phyloP scores from a whole-genome alignment of 2,113 vertebrate species.

The Bothrops jararaca region DNA sequence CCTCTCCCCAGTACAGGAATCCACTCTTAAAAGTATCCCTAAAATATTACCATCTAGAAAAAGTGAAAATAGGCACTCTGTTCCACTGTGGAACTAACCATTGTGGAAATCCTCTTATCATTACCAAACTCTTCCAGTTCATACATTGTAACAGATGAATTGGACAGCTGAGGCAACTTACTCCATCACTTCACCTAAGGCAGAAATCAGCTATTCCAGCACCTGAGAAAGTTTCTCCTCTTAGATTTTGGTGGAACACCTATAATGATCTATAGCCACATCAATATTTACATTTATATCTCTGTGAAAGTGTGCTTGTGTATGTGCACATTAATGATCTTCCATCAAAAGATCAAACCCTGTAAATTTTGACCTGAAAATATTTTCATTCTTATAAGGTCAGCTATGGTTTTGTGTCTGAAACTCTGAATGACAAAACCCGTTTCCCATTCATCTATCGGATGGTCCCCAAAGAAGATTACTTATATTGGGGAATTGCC shows the following conservation, averaged over 20 bases:
- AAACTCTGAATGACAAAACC: neutral
- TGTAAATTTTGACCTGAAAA: neutral
- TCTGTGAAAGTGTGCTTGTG: no score
- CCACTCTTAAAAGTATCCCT: no score
- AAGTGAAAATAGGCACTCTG: no score
- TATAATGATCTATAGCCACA: neutral
- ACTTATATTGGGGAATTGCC: neutral
- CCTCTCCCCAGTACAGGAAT: no score
- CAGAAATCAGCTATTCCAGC: no score
- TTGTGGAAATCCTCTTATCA: no score
- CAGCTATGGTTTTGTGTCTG: constrained; percentile 9
- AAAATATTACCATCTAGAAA: no score
- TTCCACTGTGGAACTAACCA: no score
- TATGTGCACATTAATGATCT: neutral
- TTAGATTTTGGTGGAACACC: neutral
- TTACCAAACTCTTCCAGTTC: no score
- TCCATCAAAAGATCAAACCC: neutral
- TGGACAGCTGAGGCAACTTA: no score
- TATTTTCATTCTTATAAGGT: neutral
- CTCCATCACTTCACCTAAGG: neutral
- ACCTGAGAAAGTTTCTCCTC: no score
- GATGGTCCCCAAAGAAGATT: neutral
- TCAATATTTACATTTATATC: neutral
- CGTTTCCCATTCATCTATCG: constrained; percentile 27
- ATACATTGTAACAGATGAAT: neutral